A percentile compares a stretch with the other conserved stretches of the same genome.
Evolutionary conservation across 2,797 vertebrate genomes (phyloP).

Genomic region (Sphaeramia orbicularis): DNA sequence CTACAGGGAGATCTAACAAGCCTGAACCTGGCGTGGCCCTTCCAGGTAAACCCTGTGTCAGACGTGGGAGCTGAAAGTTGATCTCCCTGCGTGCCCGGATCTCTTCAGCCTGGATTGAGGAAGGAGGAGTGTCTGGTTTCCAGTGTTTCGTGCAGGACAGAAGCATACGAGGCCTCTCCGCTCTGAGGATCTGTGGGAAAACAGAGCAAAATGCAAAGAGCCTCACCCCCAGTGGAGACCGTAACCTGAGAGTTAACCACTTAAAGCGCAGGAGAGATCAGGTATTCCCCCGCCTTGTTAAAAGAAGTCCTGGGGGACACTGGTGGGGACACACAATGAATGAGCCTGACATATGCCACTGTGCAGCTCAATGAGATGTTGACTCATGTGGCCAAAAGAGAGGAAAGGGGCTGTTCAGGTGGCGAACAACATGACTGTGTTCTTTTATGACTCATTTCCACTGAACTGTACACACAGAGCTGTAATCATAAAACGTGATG

Average conservation of each 20-base stretch:
- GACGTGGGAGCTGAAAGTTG: constrained; percentile 62
- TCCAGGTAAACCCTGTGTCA: constrained; percentile 43
- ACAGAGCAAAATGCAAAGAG: constrained; percentile 40
- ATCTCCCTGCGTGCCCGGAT: constrained; percentile 43
- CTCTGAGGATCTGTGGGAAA: constrained; percentile 69
- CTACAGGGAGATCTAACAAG: constrained; percentile 21
- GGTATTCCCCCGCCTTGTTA: constrained; percentile 65
- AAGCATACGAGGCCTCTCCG: constrained; percentile 20
- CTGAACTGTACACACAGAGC: constrained; percentile 2
- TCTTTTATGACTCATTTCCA: constrained; percentile 32
- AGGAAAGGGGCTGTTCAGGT: background rate
- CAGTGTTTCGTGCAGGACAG: constrained; percentile 48
- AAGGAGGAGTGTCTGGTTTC: constrained; percentile 63
- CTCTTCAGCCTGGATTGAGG: constrained; percentile 38
- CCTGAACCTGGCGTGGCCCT: constrained; percentile 26
- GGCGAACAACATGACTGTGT: background rate
- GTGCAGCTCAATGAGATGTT: constrained; percentile 32
- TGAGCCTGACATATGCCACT: constrained; percentile 53
- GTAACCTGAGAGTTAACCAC: constrained; percentile 71
- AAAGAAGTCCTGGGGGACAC: constrained; percentile 58
- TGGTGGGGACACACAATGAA: constrained; percentile 42
- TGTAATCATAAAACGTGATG: background rate
- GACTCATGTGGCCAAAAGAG: constrained; percentile 20
- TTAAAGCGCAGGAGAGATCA: constrained; percentile 68
- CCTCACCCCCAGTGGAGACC: constrained; percentile 47